These are phyloP conservation scores for Clavelina lepadiformis DNA, from an alignment of 23 tunicate genomes.

Conservation along the genomic window DNA sequence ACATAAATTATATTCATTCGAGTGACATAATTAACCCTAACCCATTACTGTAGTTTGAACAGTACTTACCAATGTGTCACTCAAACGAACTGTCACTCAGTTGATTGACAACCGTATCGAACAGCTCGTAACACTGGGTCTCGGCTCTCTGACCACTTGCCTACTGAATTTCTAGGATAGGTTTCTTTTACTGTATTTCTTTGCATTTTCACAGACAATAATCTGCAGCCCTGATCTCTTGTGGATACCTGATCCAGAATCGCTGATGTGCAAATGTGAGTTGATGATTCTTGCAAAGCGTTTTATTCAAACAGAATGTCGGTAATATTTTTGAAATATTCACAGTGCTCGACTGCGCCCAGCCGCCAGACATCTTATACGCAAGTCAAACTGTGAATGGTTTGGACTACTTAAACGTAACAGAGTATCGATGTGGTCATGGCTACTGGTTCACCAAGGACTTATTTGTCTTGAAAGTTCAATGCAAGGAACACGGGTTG, in stretches of 20 bases:
- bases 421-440: constrained; percentile 27
- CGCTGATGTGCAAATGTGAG: constrained; percentile 38
- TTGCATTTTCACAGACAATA: constrained; percentile 43
- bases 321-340: neutral
- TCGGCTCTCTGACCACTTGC: no score
- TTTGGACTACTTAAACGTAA: constrained; percentile 16
- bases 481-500: constrained; percentile 20
- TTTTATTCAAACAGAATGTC: neutral
- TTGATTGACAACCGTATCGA: no score
- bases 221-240: constrained; percentile 34
- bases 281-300: no score
- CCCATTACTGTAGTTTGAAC: no score
- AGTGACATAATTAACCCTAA: no score
- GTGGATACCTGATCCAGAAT: constrained; percentile 68
- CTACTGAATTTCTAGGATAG: no score
- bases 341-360: constrained; percentile 44
- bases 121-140: no score
- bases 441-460: constrained; percentile 53
- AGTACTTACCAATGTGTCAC: no score
- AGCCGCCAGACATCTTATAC: constrained; percentile 36
- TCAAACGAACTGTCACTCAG: no score
- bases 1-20: no score
- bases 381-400: constrained; percentile 6
- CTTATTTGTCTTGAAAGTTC: constrained; percentile 11
- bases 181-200: no score